Evolutionary conservation across 1,140 invertebrate genomes (phyloP).

Genomic region (Drosophila suzukii): DNA sequence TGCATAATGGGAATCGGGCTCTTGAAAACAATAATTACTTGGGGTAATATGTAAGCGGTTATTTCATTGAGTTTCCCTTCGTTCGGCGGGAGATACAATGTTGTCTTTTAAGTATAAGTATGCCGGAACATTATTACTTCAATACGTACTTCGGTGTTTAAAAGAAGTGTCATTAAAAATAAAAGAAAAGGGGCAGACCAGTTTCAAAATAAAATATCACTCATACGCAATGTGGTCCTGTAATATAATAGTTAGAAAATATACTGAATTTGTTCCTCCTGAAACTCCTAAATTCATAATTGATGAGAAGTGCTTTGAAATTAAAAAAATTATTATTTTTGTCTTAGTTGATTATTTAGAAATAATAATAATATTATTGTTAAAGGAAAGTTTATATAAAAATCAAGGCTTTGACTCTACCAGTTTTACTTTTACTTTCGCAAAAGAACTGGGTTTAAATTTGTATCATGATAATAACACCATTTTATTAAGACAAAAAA

Average conservation of each 20-base stretch:
- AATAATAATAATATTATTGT: too few relatives aligned
- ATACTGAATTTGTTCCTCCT: too few relatives aligned
- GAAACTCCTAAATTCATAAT: too few relatives aligned
- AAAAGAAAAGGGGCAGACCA: background rate
- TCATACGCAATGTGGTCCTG: background rate
- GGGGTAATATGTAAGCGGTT: background rate
- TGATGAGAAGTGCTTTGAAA: too few relatives aligned
- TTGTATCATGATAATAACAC: background rate
- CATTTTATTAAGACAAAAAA: background rate
- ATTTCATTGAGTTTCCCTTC: constrained; percentile 11
- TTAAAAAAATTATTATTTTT: too few relatives aligned
- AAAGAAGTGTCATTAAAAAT: background rate
- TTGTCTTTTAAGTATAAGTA: background rate
- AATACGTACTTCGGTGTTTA: background rate
- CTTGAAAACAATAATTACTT: constrained; percentile 34
- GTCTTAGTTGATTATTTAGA: too few relatives aligned
- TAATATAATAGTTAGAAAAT: too few relatives aligned
- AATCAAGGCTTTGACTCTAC: too few relatives aligned
- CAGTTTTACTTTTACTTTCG: too few relatives aligned
- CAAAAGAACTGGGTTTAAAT: background rate
- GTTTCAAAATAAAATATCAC: background rate
- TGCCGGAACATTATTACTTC: background rate
- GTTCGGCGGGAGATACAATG: background rate
- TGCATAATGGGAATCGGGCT: constrained; percentile 23
- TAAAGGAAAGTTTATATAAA: too few relatives aligned